Evolutionary conservation across 2,797 vertebrate genomes (phyloP), one percentile per base, ranked within the genome.

Genomic region (Alca torda): DNA sequence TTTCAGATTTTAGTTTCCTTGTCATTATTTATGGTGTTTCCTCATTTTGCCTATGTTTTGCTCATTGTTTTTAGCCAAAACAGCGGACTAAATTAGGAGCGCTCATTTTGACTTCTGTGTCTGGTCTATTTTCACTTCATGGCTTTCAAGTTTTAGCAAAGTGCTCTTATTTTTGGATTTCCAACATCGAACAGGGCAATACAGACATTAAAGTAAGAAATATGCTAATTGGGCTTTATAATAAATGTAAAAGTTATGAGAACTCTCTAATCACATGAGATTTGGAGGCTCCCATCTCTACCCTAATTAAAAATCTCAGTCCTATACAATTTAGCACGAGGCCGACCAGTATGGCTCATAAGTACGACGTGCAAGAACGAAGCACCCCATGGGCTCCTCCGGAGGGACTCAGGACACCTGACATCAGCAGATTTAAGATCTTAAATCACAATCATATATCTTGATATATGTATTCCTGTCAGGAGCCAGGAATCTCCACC

Each of bases 121-220:
- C 54, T 87, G 33, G 33, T 78, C 75, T 84, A 13, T 78, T 95
- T 92, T 93, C 33, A 39, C 16, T 74, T 84, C 12, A 26, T 11
- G 16, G 41, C 23, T 89, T 95, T 83, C 56, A 87, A 53, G 37
- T 87, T 87, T 69, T 61, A 92, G 35, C 17, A 77, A 69, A 85
- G 50, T 51, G 28, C 19, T 83, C 48, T 46, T 81, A 21, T 70
- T 94, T 87, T 80, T 68, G 37, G 30, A 79, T 92, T 95, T 95
- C 84, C 20, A 63, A 84, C 39, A 33, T 33, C 53, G 65, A 87
- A 89, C n/a, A 67, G 65, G 57, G 87, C 59, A 89, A 94, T 59
- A 88, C 39, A 90, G 87, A 76, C 74, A 91, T 92, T 91, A 86
- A 94, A 93, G 84, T 68, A 92, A 89, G 69, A 93, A 94, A 92